Base-by-base conservation (phyloP, 2,113 vertebrate species). In the Puntigrus tetrazona region DNA sequence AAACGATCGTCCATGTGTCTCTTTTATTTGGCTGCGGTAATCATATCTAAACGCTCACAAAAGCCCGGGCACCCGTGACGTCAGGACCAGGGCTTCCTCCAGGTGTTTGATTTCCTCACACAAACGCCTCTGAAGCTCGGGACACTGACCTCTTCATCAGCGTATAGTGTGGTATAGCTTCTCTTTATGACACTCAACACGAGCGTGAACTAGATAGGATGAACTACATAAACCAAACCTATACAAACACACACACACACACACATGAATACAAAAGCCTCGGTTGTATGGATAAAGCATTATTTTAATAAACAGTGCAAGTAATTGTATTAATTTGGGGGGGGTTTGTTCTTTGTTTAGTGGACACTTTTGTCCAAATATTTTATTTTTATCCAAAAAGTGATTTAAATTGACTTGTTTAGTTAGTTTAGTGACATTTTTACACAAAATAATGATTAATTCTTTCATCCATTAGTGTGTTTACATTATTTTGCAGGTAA, bases 31-130 rank as follows among this genome's bases (percentile, higher is more conserved):
- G 41, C 43, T 59, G 67, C 57, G 25, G 78, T 65, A 78, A 78
- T 83, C 31, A 18, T 34, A 78, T 65, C 73, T 76, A 85, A 82
- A 61, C 59, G 31, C 76, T 65, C 25, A 67, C 83, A 87, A 83
- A 85, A 79, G 67, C n/a, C 20, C 31, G 36, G 36, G 9, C 36
- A 80, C 5, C 10, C 6, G 41, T 87, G 86, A 87, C 84, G 84
- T 85, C 80, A 83, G 50, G 29, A 29, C 36, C 38, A 16, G 38
- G 43, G 69, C 59, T 63, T 57, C 73, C 76, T 43, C 70, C 38
- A 36, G 80, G 86, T 85, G 72, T 85, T 67, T 5, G 50, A 25
- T 87, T 87, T 82, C 86, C 31, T 20, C 72, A 47, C 72, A n/a
- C 69, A 81, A 50, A 81, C 10, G 1, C 25, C 50, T 20, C 31